Evolutionary conservation across 2,888 invertebrate species (phyloP).

Genomic region (Hydrotaea cyrtoneurina): DNA sequence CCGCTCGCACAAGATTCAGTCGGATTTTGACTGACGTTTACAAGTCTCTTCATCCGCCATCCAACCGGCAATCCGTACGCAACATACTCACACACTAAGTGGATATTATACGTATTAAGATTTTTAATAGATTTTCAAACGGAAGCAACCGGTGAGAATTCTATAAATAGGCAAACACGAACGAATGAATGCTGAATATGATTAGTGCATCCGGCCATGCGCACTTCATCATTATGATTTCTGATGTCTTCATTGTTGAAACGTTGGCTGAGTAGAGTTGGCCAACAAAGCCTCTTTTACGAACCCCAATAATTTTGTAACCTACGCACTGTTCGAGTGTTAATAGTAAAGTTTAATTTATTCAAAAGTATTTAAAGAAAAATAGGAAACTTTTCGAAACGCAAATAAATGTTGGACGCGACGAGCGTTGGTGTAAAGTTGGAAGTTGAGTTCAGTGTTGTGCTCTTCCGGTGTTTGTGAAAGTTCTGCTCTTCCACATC

Average conservation of each 20-base stretch:
- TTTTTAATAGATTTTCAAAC: conserved; percentile 30
- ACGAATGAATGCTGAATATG: neutral
- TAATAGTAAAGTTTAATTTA: neutral
- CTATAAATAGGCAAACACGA: neutral
- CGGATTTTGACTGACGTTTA: neutral
- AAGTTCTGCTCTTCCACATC: neutral
- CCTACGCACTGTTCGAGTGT: neutral
- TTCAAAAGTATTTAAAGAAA: conserved; percentile 2
- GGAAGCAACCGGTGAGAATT: conserved; percentile 25
- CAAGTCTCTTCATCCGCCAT: neutral
- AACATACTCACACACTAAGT: neutral
- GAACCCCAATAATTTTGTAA: neutral
- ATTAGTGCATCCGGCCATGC: conserved; percentile 6
- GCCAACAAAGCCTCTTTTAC: neutral
- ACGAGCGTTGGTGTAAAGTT: neutral
- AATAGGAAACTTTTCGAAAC: conserved; percentile 14
- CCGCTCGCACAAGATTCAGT: too few species aligned
- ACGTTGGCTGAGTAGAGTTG: neutral
- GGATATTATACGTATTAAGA: neutral
- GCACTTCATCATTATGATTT: neutral
- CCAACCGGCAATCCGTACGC: neutral
- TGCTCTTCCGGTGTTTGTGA: conserved; percentile 2
- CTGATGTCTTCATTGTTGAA: neutral
- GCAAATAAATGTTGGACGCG: neutral
- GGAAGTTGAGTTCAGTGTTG: conserved; percentile 2